Evolutionary conservation across 2,888 invertebrate species (phyloP), one percentile per base, ranked within the genome.

Genomic region (Galeopsomyia nigrocyanea): DNA sequence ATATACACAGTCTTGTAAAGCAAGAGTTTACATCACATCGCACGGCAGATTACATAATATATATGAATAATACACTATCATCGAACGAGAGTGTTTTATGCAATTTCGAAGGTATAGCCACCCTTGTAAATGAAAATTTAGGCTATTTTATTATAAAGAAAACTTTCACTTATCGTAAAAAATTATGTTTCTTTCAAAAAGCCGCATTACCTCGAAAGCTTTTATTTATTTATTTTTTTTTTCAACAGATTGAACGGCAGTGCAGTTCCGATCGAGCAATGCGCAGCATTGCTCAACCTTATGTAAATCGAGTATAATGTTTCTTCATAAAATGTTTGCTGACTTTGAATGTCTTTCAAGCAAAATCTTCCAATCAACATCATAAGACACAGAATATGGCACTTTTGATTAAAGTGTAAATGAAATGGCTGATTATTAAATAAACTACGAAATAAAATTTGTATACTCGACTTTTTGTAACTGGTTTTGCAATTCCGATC

Each of bases 1-100:
- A 87, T 87, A 81, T 87, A 87, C 86, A 87, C 87, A 87, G 86
- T 87, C 84, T 87, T 87, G 87, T 86, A 83, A 86, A 82, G 84
- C 86, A 84, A 87, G 82, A 87, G 85, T 87, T 85, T 87, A 87
- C 86, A 83, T 80, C 80, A 84, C 80, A 82, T 82, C 81, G 80
- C 81, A 82, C 79, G 79, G 81, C 81, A 82, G 82, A 71, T 61
- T 65, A 75, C 16, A 60, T 26, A 16, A 19, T n/a, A 10, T 19
- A 57, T 26, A 49, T 53, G 19, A 55, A 49, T 47, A 67, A 58
- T 55, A 66, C 17, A 21, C 49, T 6, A 64, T 58, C 55, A 64
- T 73, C 57, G 62, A 73, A 66, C 73, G 62, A 61, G 69, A 65
- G 19, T 49, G 56, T 19, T 64, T 3, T 5, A 49, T 47, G 21